Evolutionary conservation across 2,888 invertebrate genomes (phyloP), one percentile per base, ranked within the genome.

Genomic region (Ametastegia equiseti): DNA sequence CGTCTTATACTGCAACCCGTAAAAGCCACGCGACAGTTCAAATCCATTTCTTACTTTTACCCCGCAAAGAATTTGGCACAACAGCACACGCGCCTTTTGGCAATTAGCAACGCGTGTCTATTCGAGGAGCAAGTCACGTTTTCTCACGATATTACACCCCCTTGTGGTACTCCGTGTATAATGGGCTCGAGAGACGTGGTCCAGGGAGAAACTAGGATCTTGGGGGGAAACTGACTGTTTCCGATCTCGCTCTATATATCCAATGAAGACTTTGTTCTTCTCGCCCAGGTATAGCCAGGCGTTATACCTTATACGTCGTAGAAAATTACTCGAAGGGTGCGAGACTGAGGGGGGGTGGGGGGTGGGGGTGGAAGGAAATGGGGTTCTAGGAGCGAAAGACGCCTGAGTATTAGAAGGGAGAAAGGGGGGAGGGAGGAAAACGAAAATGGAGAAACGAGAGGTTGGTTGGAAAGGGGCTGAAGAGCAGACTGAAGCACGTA

Each of bases 41-140:
- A 54, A 75, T 54, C 33, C 54, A 33, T 54, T 54, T 50, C 36
- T 54, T 13, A 50, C 33, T 50, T 36, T 54, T 75, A 19, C 36
- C n/a, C 6, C 9, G 23, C 6, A 19, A 54, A n/a, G n/a, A n/a
- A 50, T 50, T 54, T 54, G 7, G 45, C 11, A 71, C 45, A 47
- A 47, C 27, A 42, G 27, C 60, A 63, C 39, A 42, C 78, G 23
- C 30, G 60, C 42, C 45, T 42, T n/a, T 54, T 39, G 54, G 23
- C 75, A 75, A 75, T 75, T 75, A 57, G 57, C 9, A 57, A 75
- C 75, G 75, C 75, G 57, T 60, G 78, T 60, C 78, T 27, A 27
- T 27, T 60, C 7, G 60, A 30, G 78, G 42, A 63, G 27, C 60
- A 19, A 57, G 78, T 42, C 57, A 78, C 60, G 57, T 78, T 54